These are phyloP conservation scores for Pterostichus madidus DNA, from an alignment of 2,888 invertebrate species.

Conservation along the genomic window DNA sequence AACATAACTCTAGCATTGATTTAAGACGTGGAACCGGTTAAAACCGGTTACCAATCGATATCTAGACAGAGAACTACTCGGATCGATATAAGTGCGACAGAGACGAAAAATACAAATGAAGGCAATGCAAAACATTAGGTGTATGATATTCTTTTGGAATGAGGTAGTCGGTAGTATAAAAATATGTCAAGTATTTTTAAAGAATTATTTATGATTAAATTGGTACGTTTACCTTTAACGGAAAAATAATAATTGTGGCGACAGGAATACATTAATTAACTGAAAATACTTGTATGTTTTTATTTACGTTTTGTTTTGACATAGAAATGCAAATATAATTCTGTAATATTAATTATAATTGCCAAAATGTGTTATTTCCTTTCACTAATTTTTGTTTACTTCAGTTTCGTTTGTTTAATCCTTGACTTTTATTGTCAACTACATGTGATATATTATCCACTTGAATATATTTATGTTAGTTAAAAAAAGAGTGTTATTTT, in stretches of 20 bases:
- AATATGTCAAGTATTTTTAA: constrained; percentile 52
- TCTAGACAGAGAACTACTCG: constrained; percentile 44
- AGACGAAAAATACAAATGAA: constrained; percentile 28
- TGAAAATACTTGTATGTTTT: background rate
- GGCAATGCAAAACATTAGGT: constrained; percentile 50
- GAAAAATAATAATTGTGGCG: background rate
- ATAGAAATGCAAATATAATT: constrained; percentile 1
- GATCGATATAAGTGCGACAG: constrained; percentile 59
- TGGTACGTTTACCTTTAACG: background rate
- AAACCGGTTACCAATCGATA: constrained; percentile 72
- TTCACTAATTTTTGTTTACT: constrained; percentile 26
- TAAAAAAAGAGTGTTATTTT: no score
- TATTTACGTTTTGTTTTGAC: background rate
- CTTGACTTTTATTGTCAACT: constrained; percentile 25
- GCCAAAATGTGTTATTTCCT: constrained; percentile 47
- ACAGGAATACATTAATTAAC: background rate
- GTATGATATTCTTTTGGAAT: constrained; percentile 40
- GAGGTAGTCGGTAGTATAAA: constrained; percentile 20
- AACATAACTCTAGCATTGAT: constrained; percentile 75
- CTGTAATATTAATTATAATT: constrained; percentile 23
- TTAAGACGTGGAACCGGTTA: constrained; percentile 72
- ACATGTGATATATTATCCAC: constrained; percentile 11
- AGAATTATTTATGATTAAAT: constrained; percentile 46
- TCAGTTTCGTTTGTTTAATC: constrained; percentile 19
- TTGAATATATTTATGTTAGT: background rate